Percentiles rank a stretch among this genome's conserved stretches.
These are phyloP conservation scores for Molossus molossus DNA, from an alignment of 2,797 vertebrate genomes.

Conservation along the genomic window DNA sequence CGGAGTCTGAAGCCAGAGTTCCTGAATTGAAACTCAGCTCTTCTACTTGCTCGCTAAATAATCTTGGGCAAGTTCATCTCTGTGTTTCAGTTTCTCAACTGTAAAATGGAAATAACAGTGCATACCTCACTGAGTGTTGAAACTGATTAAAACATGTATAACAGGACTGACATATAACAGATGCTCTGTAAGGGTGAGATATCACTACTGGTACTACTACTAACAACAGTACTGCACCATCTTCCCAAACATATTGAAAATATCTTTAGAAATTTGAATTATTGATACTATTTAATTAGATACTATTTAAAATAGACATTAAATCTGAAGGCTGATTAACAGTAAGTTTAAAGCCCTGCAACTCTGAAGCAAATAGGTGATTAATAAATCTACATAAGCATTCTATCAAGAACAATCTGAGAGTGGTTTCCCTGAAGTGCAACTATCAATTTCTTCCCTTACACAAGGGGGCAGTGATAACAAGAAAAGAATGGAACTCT, in stretches of 20 bases:
- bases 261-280: constrained; percentile 48
- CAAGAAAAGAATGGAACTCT: constrained; percentile 81
- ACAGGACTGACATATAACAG: neutral
- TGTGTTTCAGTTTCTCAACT: constrained; percentile 64
- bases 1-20: constrained; percentile 3
- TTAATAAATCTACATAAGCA: constrained; percentile 64
- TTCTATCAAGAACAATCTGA: constrained; percentile 64
- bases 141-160: constrained; percentile 41
- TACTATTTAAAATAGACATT: constrained; percentile 53
- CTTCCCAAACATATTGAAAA: constrained; percentile 41
- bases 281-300: constrained; percentile 39
- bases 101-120: constrained; percentile 62
- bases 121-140: neutral
- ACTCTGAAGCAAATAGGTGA: constrained; percentile 32
- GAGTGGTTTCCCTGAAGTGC: constrained; percentile 42
- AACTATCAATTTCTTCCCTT: constrained; percentile 85
- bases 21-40: constrained; percentile 47
- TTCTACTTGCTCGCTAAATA: constrained; percentile 12
- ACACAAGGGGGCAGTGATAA: constrained; percentile 87
- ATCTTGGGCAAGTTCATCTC: constrained; percentile 36
- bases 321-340: constrained; percentile 32
- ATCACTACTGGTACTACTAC: neutral
- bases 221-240: neutral
- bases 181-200: neutral
- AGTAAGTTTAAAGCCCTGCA: constrained; percentile 61